Percentiles rank a stretch among this genome's conserved stretches.
Evolutionary conservation across 2,113 vertebrate species (phyloP).

Genomic region (Stigmatopora nigra): DNA sequence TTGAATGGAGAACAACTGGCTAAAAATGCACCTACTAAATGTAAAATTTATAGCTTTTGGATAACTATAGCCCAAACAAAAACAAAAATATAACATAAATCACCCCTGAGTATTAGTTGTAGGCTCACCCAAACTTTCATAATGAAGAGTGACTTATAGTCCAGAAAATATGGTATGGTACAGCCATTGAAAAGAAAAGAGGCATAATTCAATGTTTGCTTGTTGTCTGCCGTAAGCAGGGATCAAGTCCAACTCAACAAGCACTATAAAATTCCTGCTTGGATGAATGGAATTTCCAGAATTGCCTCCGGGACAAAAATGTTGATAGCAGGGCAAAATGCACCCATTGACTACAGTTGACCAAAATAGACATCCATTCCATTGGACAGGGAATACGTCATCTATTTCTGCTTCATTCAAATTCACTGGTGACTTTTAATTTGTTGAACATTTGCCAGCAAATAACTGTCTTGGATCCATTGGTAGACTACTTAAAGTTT

Average conservation of each 20-base stretch:
- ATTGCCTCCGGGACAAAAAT: not conserved
- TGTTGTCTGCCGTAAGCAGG: not conserved
- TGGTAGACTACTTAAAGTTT: slow-evolving; percentile 1
- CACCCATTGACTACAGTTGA: not conserved
- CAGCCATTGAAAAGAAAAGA: not conserved
- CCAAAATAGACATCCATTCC: too few species aligned
- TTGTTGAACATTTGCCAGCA: slow-evolving; percentile 5
- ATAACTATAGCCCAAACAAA: too few species aligned
- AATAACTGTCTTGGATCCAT: slow-evolving; percentile 25
- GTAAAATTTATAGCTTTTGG: too few species aligned
- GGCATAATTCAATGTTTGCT: too few species aligned
- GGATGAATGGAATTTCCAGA: not conserved
- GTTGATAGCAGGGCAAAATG: not conserved
- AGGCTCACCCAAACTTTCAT: too few species aligned
- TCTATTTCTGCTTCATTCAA: not conserved
- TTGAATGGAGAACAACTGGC: too few species aligned
- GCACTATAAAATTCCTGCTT: not conserved
- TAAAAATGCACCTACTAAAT: too few species aligned
- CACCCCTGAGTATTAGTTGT: too few species aligned
- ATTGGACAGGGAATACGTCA: not conserved
- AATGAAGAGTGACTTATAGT: too few species aligned
- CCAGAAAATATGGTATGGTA: not conserved
- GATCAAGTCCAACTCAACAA: not conserved
- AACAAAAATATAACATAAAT: too few species aligned
- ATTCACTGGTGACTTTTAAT: slow-evolving; percentile 7